A percentile compares a stretch with the other conserved stretches of the same genome.
Conservation (phyloP, 1,140 invertebrate species). For the Harpegnathos saltator region DNA sequence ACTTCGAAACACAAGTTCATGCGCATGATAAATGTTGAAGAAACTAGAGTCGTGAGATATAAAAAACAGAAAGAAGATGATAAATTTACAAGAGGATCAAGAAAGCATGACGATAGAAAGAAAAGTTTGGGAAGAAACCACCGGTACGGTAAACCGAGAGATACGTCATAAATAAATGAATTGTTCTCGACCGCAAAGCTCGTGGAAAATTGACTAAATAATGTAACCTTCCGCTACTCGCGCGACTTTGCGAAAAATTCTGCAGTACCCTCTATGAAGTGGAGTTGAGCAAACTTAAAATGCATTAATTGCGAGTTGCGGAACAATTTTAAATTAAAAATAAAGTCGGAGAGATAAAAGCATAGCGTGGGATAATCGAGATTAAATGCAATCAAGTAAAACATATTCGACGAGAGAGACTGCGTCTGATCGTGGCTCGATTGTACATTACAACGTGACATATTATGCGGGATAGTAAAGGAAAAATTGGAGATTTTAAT, state of each 20-base stretch:
- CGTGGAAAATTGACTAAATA: slow-evolving; percentile 53
- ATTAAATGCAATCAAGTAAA: background rate
- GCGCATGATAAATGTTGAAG: background rate
- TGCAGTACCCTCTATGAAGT: slow-evolving; percentile 17
- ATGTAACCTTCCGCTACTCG: slow-evolving; percentile 32
- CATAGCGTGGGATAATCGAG: background rate
- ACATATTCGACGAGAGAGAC: no score
- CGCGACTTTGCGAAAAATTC: slow-evolving; percentile 26
- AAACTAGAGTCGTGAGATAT: slow-evolving; percentile 6
- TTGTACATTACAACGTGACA: no score
- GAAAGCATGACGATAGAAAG: slow-evolving; percentile 35
- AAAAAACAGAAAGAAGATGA: slow-evolving; percentile 3
- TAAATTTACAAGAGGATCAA: slow-evolving; percentile 30
- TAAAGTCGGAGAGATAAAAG: background rate
- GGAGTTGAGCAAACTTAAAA: slow-evolving; percentile 6
- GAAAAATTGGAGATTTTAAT: no score
- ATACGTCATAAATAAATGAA: slow-evolving; percentile 55
- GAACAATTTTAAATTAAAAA: background rate
- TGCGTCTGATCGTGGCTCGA: no score
- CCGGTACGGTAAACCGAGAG: slow-evolving; percentile 13
- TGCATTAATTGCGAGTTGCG: slow-evolving; percentile 32
- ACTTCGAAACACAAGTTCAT: background rate
- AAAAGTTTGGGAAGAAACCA: slow-evolving; percentile 33
- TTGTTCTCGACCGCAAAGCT: slow-evolving; percentile 35
- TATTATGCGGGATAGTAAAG: no score